A percentile compares a stretch with the other conserved stretches of the same genome.
These are phyloP conservation scores for Rhamphomyia laevipes DNA, from an alignment of 2,888 invertebrate genomes.

Conservation along the genomic window DNA sequence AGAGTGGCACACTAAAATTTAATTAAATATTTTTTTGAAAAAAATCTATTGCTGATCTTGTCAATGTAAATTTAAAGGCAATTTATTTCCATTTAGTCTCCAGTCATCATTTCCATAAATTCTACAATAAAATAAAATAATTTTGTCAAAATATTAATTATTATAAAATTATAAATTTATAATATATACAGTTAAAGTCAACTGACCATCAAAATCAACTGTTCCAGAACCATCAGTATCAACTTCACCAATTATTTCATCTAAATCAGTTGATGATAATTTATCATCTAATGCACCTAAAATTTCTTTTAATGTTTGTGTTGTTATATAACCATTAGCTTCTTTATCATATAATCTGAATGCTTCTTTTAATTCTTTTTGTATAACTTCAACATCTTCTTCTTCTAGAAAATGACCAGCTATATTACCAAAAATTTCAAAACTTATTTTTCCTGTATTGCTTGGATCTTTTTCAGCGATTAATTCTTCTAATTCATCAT, in stretches of 20 bases:
- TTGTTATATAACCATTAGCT: conserved; percentile 89
- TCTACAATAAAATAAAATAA: conserved; percentile 44
- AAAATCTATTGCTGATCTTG: too few relatives aligned
- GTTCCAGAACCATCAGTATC: conserved; percentile 98
- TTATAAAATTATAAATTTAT: neutral
- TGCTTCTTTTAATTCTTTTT: conserved; percentile 93
- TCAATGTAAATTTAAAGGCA: too few relatives aligned
- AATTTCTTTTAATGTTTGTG: conserved; percentile 85
- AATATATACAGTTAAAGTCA: neutral
- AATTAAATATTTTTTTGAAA: too few relatives aligned
- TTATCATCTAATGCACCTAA: conserved; percentile 88
- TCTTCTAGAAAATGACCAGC: conserved; percentile 91
- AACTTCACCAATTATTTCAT: conserved; percentile 95
- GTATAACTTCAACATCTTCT: conserved; percentile 92
- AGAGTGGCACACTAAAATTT: too few relatives aligned
- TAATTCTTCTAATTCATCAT: conserved; percentile 75
- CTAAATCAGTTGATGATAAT: conserved; percentile 80
- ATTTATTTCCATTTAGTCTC: conserved; percentile 47
- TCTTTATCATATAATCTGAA: conserved; percentile 94
- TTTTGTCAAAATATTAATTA: neutral
- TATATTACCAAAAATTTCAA: conserved; percentile 87
- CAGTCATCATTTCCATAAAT: conserved; percentile 94
- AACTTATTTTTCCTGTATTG: conserved; percentile 82
- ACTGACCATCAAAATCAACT: conserved; percentile 92
- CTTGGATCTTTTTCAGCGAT: conserved; percentile 89